Conservation (phyloP, 2,797 vertebrate species). For the Xenopus petersii region DNA sequence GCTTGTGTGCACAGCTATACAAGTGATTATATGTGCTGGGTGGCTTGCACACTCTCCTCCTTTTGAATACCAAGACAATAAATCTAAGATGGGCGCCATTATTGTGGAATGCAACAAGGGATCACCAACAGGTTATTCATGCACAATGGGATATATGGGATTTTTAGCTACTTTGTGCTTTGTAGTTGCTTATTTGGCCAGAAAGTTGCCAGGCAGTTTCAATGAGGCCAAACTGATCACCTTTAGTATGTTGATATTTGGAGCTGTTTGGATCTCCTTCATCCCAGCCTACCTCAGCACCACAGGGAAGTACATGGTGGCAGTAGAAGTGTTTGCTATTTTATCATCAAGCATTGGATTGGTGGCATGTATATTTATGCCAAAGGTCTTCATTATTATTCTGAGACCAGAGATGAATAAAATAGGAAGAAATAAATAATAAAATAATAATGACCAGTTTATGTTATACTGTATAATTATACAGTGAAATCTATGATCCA, state of each 20-base stretch:
- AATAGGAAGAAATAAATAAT: background rate
- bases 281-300: constrained; percentile 47
- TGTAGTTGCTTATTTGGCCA: constrained; percentile 23
- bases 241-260: constrained; percentile 44
- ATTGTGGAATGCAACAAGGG: constrained; percentile 29
- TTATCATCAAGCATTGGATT: constrained; percentile 40
- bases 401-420: constrained; percentile 25
- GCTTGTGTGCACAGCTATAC: constrained; percentile 3
- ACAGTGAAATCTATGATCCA: no score
- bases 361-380: constrained; percentile 37
- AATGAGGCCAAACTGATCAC: constrained; percentile 48
- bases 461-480: no score
- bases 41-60: constrained; percentile 32
- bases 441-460: no score
- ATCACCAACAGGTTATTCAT: constrained; percentile 5
- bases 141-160: constrained; percentile 19
- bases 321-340: constrained; percentile 47
- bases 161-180: constrained; percentile 20
- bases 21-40: constrained; percentile 23
- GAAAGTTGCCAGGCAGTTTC: constrained; percentile 32
- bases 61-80: constrained; percentile 6
- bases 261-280: constrained; percentile 41
- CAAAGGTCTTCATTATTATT: constrained; percentile 37
- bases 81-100: constrained; percentile 8
- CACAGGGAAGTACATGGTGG: constrained; percentile 31